Evolutionary conservation across 2,797 vertebrate genomes (phyloP).

Genomic region (Ptychobarbus kaznakovi): DNA sequence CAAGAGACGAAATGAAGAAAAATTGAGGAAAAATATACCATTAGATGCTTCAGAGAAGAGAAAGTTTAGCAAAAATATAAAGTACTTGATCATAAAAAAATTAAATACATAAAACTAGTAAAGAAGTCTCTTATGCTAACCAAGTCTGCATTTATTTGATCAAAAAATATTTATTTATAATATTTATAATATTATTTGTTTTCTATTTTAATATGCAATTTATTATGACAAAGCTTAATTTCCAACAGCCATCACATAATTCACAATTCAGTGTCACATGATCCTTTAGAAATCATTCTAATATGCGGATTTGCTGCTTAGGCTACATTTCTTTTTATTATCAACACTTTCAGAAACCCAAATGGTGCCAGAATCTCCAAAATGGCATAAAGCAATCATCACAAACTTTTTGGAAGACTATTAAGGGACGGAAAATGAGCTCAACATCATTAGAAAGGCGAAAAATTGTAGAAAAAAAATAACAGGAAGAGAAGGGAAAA

Average conservation of each 20-base stretch:
- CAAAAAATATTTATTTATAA: too few relatives aligned
- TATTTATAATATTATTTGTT: too few relatives aligned
- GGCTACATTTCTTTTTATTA: background rate
- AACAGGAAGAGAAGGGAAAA: slow-evolving; percentile 51
- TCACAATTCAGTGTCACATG: background rate
- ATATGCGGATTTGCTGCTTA: background rate
- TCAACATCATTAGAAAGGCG: slow-evolving; percentile 28
- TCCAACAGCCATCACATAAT: background rate
- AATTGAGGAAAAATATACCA: background rate
- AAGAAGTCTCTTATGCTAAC: background rate
- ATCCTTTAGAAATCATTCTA: background rate
- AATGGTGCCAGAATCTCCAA: slow-evolving; percentile 25
- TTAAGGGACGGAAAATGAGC: slow-evolving; percentile 41
- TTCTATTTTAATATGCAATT: background rate
- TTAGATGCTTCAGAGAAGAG: background rate
- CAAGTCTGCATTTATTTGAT: background rate
- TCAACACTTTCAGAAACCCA: background rate
- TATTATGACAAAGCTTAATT: background rate
- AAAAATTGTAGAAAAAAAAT: slow-evolving; percentile 36
- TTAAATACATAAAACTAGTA: background rate
- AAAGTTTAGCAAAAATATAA: background rate
- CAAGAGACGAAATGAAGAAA: background rate
- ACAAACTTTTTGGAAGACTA: slow-evolving; percentile 38
- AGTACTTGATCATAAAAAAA: background rate
- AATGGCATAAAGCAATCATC: slow-evolving; percentile 23